phyloP scores from a whole-genome alignment of 92 coral and sea anemone genomes.

The Parazoanthus darwini region DNA sequence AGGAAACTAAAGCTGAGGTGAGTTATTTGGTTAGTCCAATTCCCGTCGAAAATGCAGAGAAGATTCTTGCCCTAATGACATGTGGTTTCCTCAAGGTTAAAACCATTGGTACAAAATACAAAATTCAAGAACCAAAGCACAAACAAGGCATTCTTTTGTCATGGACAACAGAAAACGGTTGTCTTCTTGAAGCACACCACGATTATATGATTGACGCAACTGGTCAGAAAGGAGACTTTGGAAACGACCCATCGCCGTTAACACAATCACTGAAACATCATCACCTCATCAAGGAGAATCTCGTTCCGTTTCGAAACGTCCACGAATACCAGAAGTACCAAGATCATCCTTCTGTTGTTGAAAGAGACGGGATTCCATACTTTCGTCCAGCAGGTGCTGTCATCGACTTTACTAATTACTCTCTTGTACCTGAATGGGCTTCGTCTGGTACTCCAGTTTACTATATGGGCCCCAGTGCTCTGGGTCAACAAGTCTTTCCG shows the following conservation, averaged over 20 bases:
- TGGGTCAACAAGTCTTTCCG: conserved; percentile 47
- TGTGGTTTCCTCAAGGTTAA: conserved; percentile 27
- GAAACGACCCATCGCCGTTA: conserved; percentile 36
- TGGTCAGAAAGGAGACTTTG: conserved; percentile 46
- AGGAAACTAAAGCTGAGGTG: conserved; percentile 39
- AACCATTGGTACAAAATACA: conserved; percentile 40
- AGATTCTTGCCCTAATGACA: conserved; percentile 47
- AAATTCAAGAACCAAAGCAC: conserved; percentile 21
- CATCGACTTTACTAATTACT: conserved; percentile 44
- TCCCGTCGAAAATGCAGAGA: conserved; percentile 57
- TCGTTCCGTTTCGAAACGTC: conserved; percentile 38
- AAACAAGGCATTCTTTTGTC: conserved; percentile 29
- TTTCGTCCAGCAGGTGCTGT: conserved; percentile 49
- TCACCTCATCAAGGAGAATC: conserved; percentile 42
- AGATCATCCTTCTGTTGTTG: conserved; percentile 37
- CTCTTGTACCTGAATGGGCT: conserved; percentile 25
- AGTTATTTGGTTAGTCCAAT: conserved; percentile 45
- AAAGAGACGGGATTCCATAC: conserved; percentile 36
- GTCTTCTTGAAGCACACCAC: conserved; percentile 26
- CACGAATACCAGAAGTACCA: conserved; percentile 4
- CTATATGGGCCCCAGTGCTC: conserved; percentile 52
- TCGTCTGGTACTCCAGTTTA: conserved; percentile 38
- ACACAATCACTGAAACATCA: conserved; percentile 29
- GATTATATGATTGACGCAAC: conserved; percentile 53
- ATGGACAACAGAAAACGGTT: conserved; percentile 24